phyloP scores from a whole-genome alignment of 1,140 invertebrate genomes.

The Pachyrhynchus sulphureomaculatus region DNA sequence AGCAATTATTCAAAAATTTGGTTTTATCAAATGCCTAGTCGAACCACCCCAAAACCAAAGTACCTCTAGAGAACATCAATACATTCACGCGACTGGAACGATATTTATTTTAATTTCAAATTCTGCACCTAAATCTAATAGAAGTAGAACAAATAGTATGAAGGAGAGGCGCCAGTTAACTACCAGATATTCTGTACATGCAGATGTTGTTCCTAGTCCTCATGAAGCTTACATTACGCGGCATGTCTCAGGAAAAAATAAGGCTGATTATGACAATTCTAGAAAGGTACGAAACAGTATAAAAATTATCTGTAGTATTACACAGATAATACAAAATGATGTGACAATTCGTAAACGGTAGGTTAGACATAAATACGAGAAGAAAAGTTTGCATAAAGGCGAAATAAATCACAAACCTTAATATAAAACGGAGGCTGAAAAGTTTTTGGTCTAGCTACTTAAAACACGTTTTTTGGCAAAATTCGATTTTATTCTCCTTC shows the following conservation, averaged over 20 bases:
- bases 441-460: too few species aligned
- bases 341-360: too few species aligned
- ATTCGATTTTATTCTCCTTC: too few species aligned
- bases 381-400: too few species aligned
- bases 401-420: too few species aligned
- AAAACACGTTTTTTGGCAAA: too few species aligned
- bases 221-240: constrained; percentile 90
- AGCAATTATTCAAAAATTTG: constrained; percentile 77
- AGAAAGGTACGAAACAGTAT: constrained; percentile 61
- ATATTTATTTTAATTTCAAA: constrained; percentile 87
- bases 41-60: constrained; percentile 55
- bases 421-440: too few species aligned
- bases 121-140: constrained; percentile 50
- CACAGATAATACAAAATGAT: too few species aligned
- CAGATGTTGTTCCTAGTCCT: constrained; percentile 75
- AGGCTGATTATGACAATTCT: constrained; percentile 67
- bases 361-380: too few species aligned
- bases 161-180: constrained; percentile 49
- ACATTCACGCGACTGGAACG: constrained; percentile 90
- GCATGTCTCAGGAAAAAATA: constrained; percentile 80
- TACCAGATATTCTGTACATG: constrained; percentile 58
- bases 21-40: constrained; percentile 78
- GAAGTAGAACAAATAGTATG: constrained; percentile 51
- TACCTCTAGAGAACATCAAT: constrained; percentile 59
- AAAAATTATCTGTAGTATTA: too few species aligned